Evolutionary conservation across 2,797 vertebrate species (phyloP), one percentile per base, ranked within the genome.

Genomic region (Schizopygopsis malacanthus): DNA sequence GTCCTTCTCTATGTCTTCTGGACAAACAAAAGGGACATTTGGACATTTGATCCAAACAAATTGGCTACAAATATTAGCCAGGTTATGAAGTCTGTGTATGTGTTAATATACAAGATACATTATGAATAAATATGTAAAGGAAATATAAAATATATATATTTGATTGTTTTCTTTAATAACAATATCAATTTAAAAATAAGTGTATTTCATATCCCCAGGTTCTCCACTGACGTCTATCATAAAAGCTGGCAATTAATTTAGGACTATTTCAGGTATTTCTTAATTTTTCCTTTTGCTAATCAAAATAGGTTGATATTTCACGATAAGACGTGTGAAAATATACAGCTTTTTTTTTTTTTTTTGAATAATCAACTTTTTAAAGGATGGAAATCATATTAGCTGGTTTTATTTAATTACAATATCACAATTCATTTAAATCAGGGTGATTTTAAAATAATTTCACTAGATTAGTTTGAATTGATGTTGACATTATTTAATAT

Each of bases 11-110:
- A n/a, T n/a, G n/a, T n/a, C n/a, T n/a, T n/a, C n/a, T n/a, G n/a
- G n/a, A n/a, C n/a, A n/a, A n/a, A n/a, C n/a, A n/a, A n/a, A n/a
- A 28, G 28, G 28, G 28, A 33, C 28, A 33, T 33, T 28, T 28
- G 28, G 90, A 87, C 91, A 94, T 94, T 92, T 91, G 82, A 82
- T 72, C 50, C 50, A 75, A 77, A 77, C 43, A 25, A 43, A 72
- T 69, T 50, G 75, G 33, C 33, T 25, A 41, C 6, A 67, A 4
- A 3, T 67, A 43, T 56, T 25, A 54, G 45, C 41, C 25, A 13
- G 15, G 61, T 75, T 72, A 50, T n/a, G n/a, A 13, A 13, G 22
- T 13, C 59, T 13, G 6, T 7, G 25, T 33, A 33, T 20, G 45
- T 52, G 47, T 52, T 11, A 52, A 52, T 54, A 76, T 33, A 54